phyloP scores from a whole-genome alignment of 2,113 vertebrate species.

The Pundamilia nyererei region DNA sequence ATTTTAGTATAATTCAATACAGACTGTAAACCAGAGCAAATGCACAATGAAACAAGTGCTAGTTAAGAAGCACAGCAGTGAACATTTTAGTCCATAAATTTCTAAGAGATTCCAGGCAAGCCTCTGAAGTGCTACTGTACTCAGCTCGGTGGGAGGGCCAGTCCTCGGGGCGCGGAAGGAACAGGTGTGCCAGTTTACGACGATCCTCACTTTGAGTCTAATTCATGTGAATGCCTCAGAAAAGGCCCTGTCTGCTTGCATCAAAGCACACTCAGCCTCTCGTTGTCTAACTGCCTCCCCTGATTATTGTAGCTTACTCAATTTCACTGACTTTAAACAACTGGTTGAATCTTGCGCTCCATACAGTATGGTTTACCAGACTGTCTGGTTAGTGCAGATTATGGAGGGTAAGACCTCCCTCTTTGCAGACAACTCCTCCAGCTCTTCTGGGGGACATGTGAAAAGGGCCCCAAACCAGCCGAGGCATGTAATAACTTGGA shows the following conservation, averaged over 20 bases:
- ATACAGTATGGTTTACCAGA: neutral
- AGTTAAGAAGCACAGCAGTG: neutral
- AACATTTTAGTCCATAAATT: neutral
- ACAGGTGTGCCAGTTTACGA: constrained; percentile 7
- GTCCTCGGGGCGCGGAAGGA: neutral
- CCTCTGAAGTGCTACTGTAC: neutral
- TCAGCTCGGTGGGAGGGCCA: neutral
- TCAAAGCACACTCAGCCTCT: constrained; percentile 32
- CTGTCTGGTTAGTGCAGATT: neutral
- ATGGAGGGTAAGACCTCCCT: neutral
- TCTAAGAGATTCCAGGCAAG: neutral
- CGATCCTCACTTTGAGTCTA: constrained; percentile 36
- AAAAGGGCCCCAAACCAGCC: neutral
- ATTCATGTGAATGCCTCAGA: constrained; percentile 30
- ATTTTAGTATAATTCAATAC: neutral
- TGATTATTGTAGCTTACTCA: constrained; percentile 35
- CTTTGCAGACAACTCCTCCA: neutral
- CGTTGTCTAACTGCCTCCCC: constrained; percentile 25
- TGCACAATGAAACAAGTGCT: neutral
- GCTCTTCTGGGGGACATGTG: neutral
- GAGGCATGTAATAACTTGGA: neutral
- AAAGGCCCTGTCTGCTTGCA: constrained; percentile 41
- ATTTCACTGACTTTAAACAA: neutral
- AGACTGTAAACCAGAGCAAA: neutral
- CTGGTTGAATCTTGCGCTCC: neutral